Conservation (phyloP, 2,888 invertebrate genomes). For the Drosophila tanythrix region DNA sequence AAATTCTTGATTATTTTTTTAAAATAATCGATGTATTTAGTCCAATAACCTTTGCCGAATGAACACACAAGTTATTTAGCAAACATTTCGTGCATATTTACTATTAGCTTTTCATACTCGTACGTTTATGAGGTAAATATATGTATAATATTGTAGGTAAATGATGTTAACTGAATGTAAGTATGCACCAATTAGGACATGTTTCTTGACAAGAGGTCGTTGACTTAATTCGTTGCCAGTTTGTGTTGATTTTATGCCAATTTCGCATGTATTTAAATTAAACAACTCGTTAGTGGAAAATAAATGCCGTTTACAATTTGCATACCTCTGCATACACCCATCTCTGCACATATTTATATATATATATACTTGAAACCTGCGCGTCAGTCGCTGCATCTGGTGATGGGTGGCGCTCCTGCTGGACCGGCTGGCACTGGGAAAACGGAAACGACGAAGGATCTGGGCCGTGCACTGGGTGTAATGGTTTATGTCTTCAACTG, state of each 20-base stretch:
- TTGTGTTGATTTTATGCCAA: conserved; percentile 57
- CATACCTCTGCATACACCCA: conserved; percentile 50
- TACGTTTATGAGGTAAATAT: too few relatives aligned
- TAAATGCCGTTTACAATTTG: conserved; percentile 73
- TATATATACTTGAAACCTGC: neutral
- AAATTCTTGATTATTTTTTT: neutral
- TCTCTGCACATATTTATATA: neutral
- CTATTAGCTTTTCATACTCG: neutral
- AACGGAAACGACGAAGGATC: conserved; percentile 98
- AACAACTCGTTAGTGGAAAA: conserved; percentile 78
- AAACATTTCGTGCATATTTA: neutral
- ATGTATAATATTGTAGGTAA: neutral
- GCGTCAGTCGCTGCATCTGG: conserved; percentile 91
- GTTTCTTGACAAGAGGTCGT: conserved; percentile 6
- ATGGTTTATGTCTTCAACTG: conserved; percentile 99
- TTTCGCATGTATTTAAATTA: conserved; percentile 62
- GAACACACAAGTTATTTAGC: neutral
- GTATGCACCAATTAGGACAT: conserved; percentile 36
- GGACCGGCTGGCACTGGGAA: conserved; percentile 98
- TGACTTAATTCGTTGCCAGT: conserved; percentile 36
- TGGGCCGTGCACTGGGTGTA: conserved; percentile 97
- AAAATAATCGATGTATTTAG: neutral
- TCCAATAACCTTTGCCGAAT: neutral
- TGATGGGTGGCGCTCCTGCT: conserved; percentile 98
- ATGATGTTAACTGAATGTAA: conserved; percentile 9